Percentiles rank a stretch among this genome's conserved stretches.
phyloP scores from a whole-genome alignment of 1,140 invertebrate genomes.

The Zophobas morio region DNA sequence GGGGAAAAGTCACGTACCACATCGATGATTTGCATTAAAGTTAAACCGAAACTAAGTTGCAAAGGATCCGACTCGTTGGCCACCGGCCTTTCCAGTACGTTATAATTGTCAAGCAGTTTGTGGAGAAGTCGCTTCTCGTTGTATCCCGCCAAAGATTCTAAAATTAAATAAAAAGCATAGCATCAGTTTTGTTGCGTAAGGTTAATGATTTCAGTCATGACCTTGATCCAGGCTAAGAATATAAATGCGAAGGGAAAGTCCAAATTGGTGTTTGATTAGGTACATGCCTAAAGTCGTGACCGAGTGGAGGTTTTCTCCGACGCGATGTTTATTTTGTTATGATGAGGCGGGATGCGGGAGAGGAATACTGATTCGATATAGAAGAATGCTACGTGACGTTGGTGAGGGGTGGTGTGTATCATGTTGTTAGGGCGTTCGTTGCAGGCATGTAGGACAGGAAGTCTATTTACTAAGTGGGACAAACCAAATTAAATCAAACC shows the following conservation, averaged over 20 bases:
- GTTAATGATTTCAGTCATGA: constrained; percentile 5
- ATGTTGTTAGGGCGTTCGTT: background rate
- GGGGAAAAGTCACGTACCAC: constrained; percentile 86
- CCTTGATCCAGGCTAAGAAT: constrained; percentile 18
- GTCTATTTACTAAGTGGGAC: background rate
- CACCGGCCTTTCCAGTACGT: constrained; percentile 90
- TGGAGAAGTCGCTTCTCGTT: constrained; percentile 95
- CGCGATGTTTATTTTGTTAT: too few species aligned
- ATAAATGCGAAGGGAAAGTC: background rate
- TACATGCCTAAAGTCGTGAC: background rate
- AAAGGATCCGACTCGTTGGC: constrained; percentile 90
- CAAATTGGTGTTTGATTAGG: constrained; percentile 3
- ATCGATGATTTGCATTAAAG: constrained; percentile 99
- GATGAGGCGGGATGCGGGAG: too few species aligned
- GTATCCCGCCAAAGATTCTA: constrained; percentile 86
- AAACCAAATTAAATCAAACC: too few species aligned
- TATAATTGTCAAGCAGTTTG: constrained; percentile 95
- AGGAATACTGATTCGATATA: too few species aligned
- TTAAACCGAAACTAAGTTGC: constrained; percentile 96
- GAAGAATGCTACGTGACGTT: too few species aligned
- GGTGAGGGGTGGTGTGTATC: too few species aligned
- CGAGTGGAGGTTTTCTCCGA: background rate
- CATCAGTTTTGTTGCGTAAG: background rate
- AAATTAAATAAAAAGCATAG: constrained; percentile 56
- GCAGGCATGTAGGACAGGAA: constrained; percentile 13